phyloP scores from a whole-genome alignment of 2,113 vertebrate genomes.

The Illadopsis cleaveri region DNA sequence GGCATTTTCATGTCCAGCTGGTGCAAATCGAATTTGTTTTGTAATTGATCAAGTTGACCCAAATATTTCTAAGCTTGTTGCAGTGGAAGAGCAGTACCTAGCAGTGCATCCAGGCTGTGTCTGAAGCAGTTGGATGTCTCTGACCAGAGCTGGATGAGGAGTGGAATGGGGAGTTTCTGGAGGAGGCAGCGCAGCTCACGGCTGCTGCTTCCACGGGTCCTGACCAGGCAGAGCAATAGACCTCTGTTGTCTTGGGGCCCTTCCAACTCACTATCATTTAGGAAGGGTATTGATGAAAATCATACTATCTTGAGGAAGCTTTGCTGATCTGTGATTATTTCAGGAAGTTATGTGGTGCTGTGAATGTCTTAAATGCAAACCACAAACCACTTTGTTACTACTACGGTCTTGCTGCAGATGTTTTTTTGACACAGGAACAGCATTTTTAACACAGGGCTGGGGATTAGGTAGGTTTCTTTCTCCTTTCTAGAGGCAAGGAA shows the following conservation, averaged over 20 bases:
- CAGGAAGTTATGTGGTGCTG: constrained; percentile 20
- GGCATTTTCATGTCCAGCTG: neutral
- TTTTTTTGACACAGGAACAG: neutral
- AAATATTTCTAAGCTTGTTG: neutral
- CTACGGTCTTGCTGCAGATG: neutral
- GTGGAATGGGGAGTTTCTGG: neutral
- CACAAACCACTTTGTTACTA: constrained; percentile 22
- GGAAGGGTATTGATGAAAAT: neutral
- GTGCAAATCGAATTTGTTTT: neutral
- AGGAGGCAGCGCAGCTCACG: neutral
- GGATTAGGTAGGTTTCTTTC: neutral
- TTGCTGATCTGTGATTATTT: constrained; percentile 5
- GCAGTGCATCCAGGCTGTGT: neutral
- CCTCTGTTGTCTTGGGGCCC: neutral
- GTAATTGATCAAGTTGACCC: neutral
- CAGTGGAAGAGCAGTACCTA: neutral
- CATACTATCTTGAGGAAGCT: neutral
- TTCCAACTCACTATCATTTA: neutral
- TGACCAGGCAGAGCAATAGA: neutral
- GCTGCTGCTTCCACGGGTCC: neutral
- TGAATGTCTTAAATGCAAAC: neutral
- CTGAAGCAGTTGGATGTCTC: neutral
- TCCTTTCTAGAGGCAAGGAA: neutral
- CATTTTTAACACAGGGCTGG: neutral
- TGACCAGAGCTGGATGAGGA: neutral